phyloP scores from a whole-genome alignment of 2,113 vertebrate species.

The Syngnathus typhle region DNA sequence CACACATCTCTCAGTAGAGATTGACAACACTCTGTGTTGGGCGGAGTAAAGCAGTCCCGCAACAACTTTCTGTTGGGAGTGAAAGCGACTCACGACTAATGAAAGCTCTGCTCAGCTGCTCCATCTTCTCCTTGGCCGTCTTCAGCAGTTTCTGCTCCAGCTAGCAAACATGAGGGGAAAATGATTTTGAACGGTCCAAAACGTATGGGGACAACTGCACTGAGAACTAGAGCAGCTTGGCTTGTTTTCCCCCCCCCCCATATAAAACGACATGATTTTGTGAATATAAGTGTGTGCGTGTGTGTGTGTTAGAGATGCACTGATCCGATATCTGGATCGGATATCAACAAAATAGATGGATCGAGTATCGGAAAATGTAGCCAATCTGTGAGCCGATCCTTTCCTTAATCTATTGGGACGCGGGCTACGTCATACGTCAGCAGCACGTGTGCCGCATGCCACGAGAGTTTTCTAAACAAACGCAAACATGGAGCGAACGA shows the following conservation, averaged over 20 bases:
- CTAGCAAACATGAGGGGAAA: slow-evolving; percentile 57
- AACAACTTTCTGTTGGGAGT: background rate
- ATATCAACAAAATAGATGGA: too few relatives aligned
- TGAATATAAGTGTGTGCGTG: background rate
- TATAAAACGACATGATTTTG: background rate
- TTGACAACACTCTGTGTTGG: background rate
- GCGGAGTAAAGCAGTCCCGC: background rate
- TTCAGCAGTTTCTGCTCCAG: slow-evolving; percentile 96
- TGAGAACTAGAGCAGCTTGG: too few relatives aligned
- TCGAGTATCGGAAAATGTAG: too few relatives aligned
- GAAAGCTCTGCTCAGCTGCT: slow-evolving; percentile 93
- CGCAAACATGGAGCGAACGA: too few relatives aligned
- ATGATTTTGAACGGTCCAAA: background rate
- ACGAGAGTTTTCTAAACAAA: too few relatives aligned
- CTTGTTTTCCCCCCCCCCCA: too few relatives aligned
- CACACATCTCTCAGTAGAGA: background rate
- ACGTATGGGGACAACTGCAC: background rate
- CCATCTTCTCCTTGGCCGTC: slow-evolving; percentile 99
- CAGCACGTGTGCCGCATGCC: too few relatives aligned
- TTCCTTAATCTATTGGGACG: too few relatives aligned
- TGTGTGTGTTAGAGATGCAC: too few relatives aligned
- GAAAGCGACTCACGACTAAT: slow-evolving; percentile 79
- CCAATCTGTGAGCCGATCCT: too few relatives aligned
- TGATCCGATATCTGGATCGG: too few relatives aligned
- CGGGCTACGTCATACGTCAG: too few relatives aligned